Evolutionary conservation across 1,140 invertebrate genomes (phyloP).

Genomic region (Drosophila kikkawai): DNA sequence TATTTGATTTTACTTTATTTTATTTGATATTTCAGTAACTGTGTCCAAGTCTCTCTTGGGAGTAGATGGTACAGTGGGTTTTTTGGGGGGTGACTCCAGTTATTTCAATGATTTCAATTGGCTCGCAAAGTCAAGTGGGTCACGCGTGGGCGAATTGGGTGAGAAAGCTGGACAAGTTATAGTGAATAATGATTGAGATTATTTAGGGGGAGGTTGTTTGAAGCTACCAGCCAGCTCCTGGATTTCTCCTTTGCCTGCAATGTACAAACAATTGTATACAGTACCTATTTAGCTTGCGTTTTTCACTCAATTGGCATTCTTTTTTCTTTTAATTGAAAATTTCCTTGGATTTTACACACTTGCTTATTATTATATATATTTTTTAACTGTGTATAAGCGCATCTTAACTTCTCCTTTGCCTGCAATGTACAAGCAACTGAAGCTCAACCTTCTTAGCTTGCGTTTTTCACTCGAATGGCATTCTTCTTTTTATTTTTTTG

Average conservation of each 20-base stretch:
- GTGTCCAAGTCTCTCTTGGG: background rate
- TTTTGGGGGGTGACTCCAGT: background rate
- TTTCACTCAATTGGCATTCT: too few relatives aligned
- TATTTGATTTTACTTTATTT: constrained; percentile 21
- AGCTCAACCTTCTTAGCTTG: constrained; percentile 56
- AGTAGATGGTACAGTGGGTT: background rate
- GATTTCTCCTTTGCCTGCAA: background rate
- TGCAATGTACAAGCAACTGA: constrained; percentile 2
- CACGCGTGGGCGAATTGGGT: constrained; percentile 7
- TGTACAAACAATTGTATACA: constrained; percentile 14
- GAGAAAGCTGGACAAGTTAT: background rate
- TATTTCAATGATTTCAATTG: constrained; percentile 8
- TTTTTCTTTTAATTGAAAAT: too few relatives aligned
- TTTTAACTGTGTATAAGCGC: background rate
- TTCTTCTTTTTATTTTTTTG: too few relatives aligned
- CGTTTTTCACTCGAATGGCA: constrained; percentile 69
- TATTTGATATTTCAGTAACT: constrained; percentile 18
- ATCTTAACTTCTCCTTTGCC: background rate
- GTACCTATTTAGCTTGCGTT: constrained; percentile 59
- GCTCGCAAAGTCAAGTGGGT: constrained; percentile 28
- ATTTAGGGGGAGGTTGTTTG: too few relatives aligned
- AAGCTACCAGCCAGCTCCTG: too few relatives aligned
- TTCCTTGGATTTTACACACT: too few relatives aligned
- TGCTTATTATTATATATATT: constrained; percentile 3
- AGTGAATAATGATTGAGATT: background rate